Evolutionary conservation across 1,140 invertebrate genomes (phyloP), one percentile per base, ranked within the genome.

Genomic region (Euwallacea similis): DNA sequence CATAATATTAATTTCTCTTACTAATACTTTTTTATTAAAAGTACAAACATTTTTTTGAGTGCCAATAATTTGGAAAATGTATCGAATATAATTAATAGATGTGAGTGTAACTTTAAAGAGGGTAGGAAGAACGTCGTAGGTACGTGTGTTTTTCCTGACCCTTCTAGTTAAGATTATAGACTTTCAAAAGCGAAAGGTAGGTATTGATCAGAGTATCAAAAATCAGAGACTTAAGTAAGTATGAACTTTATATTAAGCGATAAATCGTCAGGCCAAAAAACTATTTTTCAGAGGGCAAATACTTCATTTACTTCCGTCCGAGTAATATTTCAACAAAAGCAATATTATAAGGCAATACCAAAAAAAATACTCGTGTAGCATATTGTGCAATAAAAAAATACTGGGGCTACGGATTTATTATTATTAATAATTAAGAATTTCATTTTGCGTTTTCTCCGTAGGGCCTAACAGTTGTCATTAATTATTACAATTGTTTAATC

Each of bases 41-140:
- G 68, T 69, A 69, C 68, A 69, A 69, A 69, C 41, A 59, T 56
- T 56, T 54, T 46, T 69, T 63, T 63, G 59, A 69, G 68, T 69
- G 68, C 68, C 68, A 69, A 69, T 69, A 58, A 60, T 55, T 69
- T 53, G 46, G 58, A 69, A 69, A 68, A 68, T 59, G 56, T 68
- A 60, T 68, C 55, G 55, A 59, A 46, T 58, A 61, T 56, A 15
- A 66, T 58, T 59, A 11, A 68, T 68, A 60, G 56, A 59, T 60
- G 43, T 68, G 55, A 68, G 43, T 47, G 43, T 66, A 64, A 10
- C 16, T 53, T 50, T 50, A 11, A 42, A 44, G n/a, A 42, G 11
- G 21, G 11, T 33, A 16, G 56, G 47, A 68, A 59, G 60, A 60
- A 4, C 8, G 11, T 6, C 11, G 8, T 15, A 8, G 8, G 16